Evolutionary conservation across 1,140 invertebrate species (phyloP), one percentile per base, ranked within the genome.

Genomic region (Drosophila sp.): DNA sequence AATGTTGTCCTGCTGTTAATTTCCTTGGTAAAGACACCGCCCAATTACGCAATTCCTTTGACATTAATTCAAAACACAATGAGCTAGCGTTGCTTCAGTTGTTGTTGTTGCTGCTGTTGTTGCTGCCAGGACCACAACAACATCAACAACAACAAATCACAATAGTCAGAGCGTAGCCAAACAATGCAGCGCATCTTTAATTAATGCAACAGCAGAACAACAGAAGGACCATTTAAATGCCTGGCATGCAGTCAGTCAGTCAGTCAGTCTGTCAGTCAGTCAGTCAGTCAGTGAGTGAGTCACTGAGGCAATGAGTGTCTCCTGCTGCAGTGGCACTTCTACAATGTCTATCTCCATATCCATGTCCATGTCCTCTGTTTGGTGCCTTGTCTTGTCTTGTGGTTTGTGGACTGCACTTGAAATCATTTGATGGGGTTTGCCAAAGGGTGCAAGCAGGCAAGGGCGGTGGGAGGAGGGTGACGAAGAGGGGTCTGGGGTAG

Each of bases 171-270:
- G 40, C 21, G 36, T 27, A 41, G 43, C 48, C 63, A 69, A 76
- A 66, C 73, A 79, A 76, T 76, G 76, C 65, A 58, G 70, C 59
- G 63, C 72, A 79, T 80, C 76, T 79, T 80, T 80, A 80, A 79
- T 81, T 79, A 81, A 76, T 82, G 69, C 56, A 77, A 43, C 57
- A 71, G 62, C 41, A 48, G 51, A 11, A 63, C 57, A 40, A 63
- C 32, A 61, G 27, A 27, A 53, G 51, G 70, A 70, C 56, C 41
- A 80, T 76, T 81, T 80, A 70, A 80, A 79, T 66, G 78, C 25
- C 62, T 65, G 66, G 50, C 76, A 63, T 40, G 45, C 59, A 32
- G 65, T 18, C 54, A 13, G 32, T 25, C 64, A 46, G 51, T 51
- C 51, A 50, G 66, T 21, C 32, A 46, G 48, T 29, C 29, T 7